Evolutionary conservation across 1,140 invertebrate species (phyloP).

Genomic region (Drosophila melanogaster): DNA sequence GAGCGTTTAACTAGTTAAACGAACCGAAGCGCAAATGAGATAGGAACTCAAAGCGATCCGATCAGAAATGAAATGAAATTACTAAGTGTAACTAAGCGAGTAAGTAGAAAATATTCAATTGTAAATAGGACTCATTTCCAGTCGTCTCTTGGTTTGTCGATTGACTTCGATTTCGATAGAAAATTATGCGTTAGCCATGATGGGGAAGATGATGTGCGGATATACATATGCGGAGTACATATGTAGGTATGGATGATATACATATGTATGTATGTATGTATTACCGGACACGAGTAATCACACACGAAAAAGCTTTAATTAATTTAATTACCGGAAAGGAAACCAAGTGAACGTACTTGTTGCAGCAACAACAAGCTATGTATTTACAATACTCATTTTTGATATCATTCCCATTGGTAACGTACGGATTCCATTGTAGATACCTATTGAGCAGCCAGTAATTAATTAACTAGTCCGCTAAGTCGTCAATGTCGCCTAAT

Average conservation of each 20-base stretch:
- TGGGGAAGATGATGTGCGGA: constrained; percentile 18
- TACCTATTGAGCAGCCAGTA: constrained; percentile 69
- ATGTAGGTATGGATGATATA: too few relatives aligned
- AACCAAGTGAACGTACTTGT: constrained; percentile 30
- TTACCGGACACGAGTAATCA: constrained; percentile 47
- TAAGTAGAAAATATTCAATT: constrained; percentile 77
- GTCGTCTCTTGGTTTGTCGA: constrained; percentile 33
- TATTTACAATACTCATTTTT: constrained; percentile 68
- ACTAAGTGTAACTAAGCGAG: constrained; percentile 58
- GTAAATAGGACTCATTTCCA: constrained; percentile 66
- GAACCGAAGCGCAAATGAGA: constrained; percentile 22
- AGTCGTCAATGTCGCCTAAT: constrained; percentile 81
- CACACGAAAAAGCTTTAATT: constrained; percentile 78
- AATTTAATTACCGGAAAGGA: constrained; percentile 74
- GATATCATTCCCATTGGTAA: constrained; percentile 70
- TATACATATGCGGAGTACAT: neutral
- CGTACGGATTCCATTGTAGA: constrained; percentile 71
- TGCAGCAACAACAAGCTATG: constrained; percentile 21
- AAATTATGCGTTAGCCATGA: too few relatives aligned
- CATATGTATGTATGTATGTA: neutral
- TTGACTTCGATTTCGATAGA: constrained; percentile 37
- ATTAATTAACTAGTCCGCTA: constrained; percentile 69
- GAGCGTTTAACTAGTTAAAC: constrained; percentile 66
- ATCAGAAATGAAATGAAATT: constrained; percentile 61
- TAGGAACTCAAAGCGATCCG: constrained; percentile 35